Evolutionary conservation across 2,113 vertebrate species (phyloP), one percentile per base, ranked within the genome.

Genomic region (Mastomys coucha): DNA sequence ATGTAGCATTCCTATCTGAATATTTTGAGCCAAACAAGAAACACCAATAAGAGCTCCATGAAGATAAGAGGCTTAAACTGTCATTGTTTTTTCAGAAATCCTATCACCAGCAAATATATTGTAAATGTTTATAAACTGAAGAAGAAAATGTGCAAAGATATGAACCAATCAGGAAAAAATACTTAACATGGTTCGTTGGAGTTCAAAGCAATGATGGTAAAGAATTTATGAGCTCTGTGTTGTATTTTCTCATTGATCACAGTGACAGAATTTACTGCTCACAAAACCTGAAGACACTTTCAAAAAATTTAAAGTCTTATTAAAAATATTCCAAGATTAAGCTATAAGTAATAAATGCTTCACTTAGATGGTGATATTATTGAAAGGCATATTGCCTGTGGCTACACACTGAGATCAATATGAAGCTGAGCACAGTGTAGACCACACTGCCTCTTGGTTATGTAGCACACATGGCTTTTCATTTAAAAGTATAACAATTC

Each of bases 231-330:
- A 70, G 4, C 5, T 76, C 69, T 96, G 73, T 7, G 10, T 33
- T 92, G 45, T 77, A 26, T 73, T 72, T 17, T 51, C 91, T 72
- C 28, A 88, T 89, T 80, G 33, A 22, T 75, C 53, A 45, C 0
- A 93, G 45, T 51, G 95, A 93, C 89, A 65, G 22, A 78, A 89
- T 93, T 88, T 53, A 60, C 5, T 88, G 9, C 33, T 72, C 96
- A 90, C 82, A 31, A 90, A 95, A 95, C 85, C 17, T 92, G 85
- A 92, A 90, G 51, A 78, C 84, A 39, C 17, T 81, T 89, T 94
- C 88, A 97, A 87, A 60, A 13, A 19, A 0, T 87, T 77, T 51
- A 76, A 87, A 73, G 19, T 93, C 11, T 88, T 65, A 42, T 49
- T 13, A 36, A 87, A 96, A 80, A 7, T 45, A 26, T 58, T 10